Conservation (phyloP, 2,797 vertebrate species). For the Centroberyx gerrardi region DNA sequence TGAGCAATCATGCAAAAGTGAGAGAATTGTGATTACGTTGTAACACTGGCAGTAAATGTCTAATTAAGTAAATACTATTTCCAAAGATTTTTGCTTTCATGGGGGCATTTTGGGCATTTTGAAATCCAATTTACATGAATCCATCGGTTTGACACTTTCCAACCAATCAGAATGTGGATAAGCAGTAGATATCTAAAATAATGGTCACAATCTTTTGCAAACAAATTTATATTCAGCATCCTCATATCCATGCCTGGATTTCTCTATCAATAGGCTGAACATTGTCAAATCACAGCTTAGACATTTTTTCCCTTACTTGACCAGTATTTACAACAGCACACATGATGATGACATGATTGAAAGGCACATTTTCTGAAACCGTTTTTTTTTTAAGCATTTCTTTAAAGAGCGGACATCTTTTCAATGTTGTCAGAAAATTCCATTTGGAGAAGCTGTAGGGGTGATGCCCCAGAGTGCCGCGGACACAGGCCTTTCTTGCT, state of each 20-base stretch:
- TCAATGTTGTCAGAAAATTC: conserved; percentile 51
- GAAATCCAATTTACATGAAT: no score
- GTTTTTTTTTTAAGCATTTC: conserved; percentile 40
- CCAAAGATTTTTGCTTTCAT: no score
- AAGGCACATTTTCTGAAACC: conserved; percentile 60
- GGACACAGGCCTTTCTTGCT: conserved; percentile 10
- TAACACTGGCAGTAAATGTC: no score
- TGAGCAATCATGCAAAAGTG: no score
- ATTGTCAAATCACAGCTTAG: neutral
- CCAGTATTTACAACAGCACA: conserved; percentile 52
- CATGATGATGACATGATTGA: conserved; percentile 48
- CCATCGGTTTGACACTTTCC: no score
- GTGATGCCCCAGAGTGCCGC: conserved; percentile 38
- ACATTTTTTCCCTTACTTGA: conserved; percentile 5
- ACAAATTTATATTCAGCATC: no score
- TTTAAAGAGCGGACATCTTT: conserved; percentile 64
- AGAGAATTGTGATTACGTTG: no score
- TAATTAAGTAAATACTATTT: no score
- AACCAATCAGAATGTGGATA: no score
- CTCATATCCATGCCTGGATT: neutral
- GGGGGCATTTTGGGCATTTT: no score
- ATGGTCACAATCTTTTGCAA: no score
- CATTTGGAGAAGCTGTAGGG: conserved; percentile 52
- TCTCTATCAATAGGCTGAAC: neutral
- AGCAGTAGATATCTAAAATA: no score